Conservation (phyloP, 2,797 vertebrate genomes). For the Spondyliosoma cantharus region DNA sequence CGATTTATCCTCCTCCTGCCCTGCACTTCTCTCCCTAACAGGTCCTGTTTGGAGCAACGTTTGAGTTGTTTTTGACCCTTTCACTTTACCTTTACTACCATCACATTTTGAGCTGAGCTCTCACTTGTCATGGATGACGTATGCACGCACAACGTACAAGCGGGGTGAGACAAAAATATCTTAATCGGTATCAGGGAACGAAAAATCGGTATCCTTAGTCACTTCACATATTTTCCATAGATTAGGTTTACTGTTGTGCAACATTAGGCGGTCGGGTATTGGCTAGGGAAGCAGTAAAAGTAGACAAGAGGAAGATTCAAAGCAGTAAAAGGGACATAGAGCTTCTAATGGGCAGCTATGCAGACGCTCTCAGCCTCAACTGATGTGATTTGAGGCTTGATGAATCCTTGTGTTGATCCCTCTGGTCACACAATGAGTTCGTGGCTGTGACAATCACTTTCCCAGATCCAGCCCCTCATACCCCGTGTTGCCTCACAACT, state of each 20-base stretch:
- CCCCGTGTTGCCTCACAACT: conserved; percentile 39
- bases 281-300: conserved; percentile 38
- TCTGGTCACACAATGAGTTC: conserved; percentile 56
- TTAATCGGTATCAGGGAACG: too few relatives aligned
- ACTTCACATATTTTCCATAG: conserved; percentile 23
- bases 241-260: conserved; percentile 23
- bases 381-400: conserved; percentile 75
- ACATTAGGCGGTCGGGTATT: conserved; percentile 48
- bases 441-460: conserved; percentile 54
- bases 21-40: too few relatives aligned
- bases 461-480: conserved; percentile 42
- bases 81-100: too few relatives aligned
- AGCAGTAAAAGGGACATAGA: conserved; percentile 55
- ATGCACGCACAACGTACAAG: too few relatives aligned
- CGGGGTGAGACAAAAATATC: too few relatives aligned
- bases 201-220: not conserved
- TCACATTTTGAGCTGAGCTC: too few relatives aligned
- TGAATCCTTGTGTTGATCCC: conserved; percentile 65
- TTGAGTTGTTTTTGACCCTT: too few relatives aligned
- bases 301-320: conserved; percentile 64
- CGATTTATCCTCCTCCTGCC: too few relatives aligned
- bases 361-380: conserved; percentile 70
- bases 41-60: too few relatives aligned
- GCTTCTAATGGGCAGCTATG: conserved; percentile 61
- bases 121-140: too few relatives aligned